Evolutionary conservation across 2,113 vertebrate species (phyloP), one percentile per base, ranked within the genome.

Genomic region (Ctenomys sociabilis): DNA sequence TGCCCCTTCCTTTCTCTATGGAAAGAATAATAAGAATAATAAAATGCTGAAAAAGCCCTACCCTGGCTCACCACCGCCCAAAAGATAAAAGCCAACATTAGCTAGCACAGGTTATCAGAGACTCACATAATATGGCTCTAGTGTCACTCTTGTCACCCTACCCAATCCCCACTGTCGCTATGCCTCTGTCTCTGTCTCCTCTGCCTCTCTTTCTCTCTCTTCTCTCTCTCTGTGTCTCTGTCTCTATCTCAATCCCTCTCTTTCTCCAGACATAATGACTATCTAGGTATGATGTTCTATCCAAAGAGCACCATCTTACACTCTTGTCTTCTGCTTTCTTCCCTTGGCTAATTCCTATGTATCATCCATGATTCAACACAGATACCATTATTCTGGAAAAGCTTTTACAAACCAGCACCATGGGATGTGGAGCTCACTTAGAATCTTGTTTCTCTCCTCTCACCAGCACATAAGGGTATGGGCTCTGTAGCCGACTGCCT

Each of bases 11-110:
- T 85, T 85, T 81, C 77, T 45, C 21, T 2, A 82, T 17, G 32
- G 37, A 88, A 75, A n/a, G n/a, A n/a, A 80, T 0, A 14, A 91
- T 61, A 82, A 40, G n/a, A 80, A 82, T 4, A 85, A 85, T 43
- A n/a, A 75, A 81, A 86, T 61, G 49, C n/a, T 59, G 19, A 81
- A 57, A 94, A 95, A 89, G 35, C 7, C 12, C 32, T 92, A 61
- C 52, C 72, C 2, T 87, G 91, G 49, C 68, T 54, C 61, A 61
- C 28, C 35, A 52, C 30, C 21, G 40, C 26, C 32, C 14, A 85
- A 26, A 80, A 89, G 61, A n/a, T 24, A 88, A 83, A 91, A 95
- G 43, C 40, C 28, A 17, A 61, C 17, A 94, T 14, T 94, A 64
- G 78, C 35, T 52, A 37, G 61, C 37, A 81, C 1, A 63, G 35